A percentile compares a stretch with the other conserved stretches of the same genome.
These are phyloP conservation scores for Glossophaga mutica DNA, from an alignment of 2,797 vertebrate species.

Conservation along the genomic window DNA sequence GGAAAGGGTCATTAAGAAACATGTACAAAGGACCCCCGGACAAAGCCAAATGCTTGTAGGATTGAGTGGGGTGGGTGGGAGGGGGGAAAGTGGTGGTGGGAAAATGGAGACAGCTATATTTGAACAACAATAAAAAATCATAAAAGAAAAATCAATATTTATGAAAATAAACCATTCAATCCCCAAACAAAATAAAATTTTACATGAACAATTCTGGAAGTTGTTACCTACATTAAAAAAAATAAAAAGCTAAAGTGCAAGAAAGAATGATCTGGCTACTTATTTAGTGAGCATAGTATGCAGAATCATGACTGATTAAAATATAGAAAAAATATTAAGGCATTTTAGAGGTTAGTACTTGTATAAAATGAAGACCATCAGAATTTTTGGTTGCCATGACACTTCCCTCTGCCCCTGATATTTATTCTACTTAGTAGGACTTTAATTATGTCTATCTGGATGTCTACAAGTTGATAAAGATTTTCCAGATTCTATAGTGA, in stretches of 20 bases:
- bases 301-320: neutral
- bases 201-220: slow-evolving; percentile 32
- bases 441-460: slow-evolving; percentile 53
- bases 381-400: slow-evolving; percentile 45
- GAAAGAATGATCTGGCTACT: neutral
- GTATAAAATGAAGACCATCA: slow-evolving; percentile 29
- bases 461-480: slow-evolving; percentile 29
- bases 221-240: neutral
- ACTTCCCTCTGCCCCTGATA: neutral
- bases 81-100: no score
- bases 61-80: no score
- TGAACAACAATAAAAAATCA: no score
- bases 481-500: slow-evolving; percentile 41
- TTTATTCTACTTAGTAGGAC: slow-evolving; percentile 44
- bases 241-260: neutral
- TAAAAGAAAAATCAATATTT: slow-evolving; percentile 52
- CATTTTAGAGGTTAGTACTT: slow-evolving; percentile 31
- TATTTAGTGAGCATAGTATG: neutral
- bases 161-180: slow-evolving; percentile 56
- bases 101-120: no score
- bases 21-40: no score
- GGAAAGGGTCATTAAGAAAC: no score
- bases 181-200: slow-evolving; percentile 44
- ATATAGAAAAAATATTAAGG: neutral
- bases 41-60: no score